These are phyloP conservation scores for Nyleta sp. DNA, from an alignment of 2,888 invertebrate species.

Conservation along the genomic window DNA sequence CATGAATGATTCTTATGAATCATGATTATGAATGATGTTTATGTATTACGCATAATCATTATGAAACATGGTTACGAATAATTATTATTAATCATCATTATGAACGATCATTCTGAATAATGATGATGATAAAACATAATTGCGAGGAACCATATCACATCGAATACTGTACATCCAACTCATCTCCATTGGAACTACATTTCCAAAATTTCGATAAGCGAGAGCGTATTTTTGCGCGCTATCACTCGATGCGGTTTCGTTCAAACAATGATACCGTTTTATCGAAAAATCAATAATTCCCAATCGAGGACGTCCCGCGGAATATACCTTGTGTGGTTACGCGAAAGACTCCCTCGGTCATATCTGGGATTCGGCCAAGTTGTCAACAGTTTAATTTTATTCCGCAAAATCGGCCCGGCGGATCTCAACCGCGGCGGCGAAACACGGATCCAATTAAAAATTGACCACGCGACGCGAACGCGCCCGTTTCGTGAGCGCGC, in stretches of 20 bases:
- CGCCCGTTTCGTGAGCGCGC: slow-evolving; percentile 17
- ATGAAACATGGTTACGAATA: too few relatives aligned
- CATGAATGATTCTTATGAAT: too few relatives aligned
- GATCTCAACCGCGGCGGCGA: slow-evolving; percentile 25
- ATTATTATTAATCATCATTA: too few relatives aligned
- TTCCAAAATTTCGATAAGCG: neutral
- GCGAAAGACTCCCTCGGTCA: slow-evolving; percentile 14
- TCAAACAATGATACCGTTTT: slow-evolving; percentile 47
- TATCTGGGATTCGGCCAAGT: slow-evolving; percentile 35
- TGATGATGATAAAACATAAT: too few relatives aligned
- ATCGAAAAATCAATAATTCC: slow-evolving; percentile 51
- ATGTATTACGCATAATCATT: too few relatives aligned
- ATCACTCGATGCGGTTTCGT: slow-evolving; percentile 11
- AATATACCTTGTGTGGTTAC: slow-evolving; percentile 18
- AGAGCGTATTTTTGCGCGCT: slow-evolving; percentile 9
- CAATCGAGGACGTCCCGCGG: slow-evolving; percentile 41
- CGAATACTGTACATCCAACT: too few relatives aligned
- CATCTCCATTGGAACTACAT: too few relatives aligned
- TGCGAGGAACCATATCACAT: too few relatives aligned
- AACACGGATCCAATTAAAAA: slow-evolving; percentile 47
- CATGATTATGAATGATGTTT: too few relatives aligned
- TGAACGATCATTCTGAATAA: too few relatives aligned
- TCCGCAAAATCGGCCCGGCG: slow-evolving; percentile 22
- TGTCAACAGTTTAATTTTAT: slow-evolving; percentile 53
- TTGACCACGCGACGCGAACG: slow-evolving; percentile 4